A percentile compares a stretch with the other conserved stretches of the same genome.
phyloP scores from a whole-genome alignment of 2,888 invertebrate species.

The Gisinianus flammeolus region DNA sequence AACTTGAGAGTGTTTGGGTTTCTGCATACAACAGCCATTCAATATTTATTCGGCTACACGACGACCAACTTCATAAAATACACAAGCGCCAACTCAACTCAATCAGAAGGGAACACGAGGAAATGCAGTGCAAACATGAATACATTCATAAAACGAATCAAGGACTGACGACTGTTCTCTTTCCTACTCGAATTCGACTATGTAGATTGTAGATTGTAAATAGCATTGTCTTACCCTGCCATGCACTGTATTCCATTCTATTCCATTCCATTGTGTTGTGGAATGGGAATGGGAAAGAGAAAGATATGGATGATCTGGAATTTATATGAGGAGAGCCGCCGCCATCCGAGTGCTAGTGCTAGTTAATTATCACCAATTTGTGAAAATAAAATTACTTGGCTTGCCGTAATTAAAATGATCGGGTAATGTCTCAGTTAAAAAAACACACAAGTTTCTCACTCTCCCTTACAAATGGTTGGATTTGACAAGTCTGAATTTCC shows the following conservation, averaged over 20 bases:
- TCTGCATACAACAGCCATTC: background rate
- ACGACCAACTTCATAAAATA: too few species aligned
- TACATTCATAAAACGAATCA: too few species aligned
- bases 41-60: too few species aligned
- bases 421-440: background rate
- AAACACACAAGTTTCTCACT: background rate
- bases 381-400: conserved; percentile 5
- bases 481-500: background rate
- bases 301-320: background rate
- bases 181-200: background rate
- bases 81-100: background rate
- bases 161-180: too few species aligned
- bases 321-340: background rate
- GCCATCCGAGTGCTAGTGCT: background rate
- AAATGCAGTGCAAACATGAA: too few species aligned
- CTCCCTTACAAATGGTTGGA: background rate
- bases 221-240: background rate
- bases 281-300: background rate
- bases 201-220: background rate
- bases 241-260: background rate
- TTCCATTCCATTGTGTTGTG: background rate
- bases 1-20: background rate
- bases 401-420: background rate
- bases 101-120: too few species aligned
- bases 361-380: conserved; percentile 3